phyloP scores from a whole-genome alignment of 2,113 vertebrate genomes.

The Apus apus region DNA sequence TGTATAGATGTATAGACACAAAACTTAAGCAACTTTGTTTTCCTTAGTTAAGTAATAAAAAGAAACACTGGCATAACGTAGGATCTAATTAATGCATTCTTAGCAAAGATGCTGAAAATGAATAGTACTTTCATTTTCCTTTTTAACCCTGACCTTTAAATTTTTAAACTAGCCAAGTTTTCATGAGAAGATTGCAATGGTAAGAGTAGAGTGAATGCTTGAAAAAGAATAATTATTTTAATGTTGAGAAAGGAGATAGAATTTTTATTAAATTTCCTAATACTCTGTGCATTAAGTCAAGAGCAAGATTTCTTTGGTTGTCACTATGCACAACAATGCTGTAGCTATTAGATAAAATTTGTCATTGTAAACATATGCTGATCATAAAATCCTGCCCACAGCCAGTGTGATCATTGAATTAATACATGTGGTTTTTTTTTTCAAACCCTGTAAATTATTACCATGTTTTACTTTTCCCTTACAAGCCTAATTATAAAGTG shows the following conservation, averaged over 20 bases:
- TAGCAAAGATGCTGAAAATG: constrained; percentile 14
- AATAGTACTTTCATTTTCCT: constrained; percentile 15
- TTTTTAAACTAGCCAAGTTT: constrained; percentile 55
- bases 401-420: background rate
- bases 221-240: constrained; percentile 27
- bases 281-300: background rate
- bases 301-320: background rate
- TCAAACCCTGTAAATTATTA: constrained; percentile 26
- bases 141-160: constrained; percentile 41
- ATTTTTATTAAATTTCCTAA: background rate
- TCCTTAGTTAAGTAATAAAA: background rate
- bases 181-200: constrained; percentile 44
- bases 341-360: constrained; percentile 7
- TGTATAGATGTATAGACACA: background rate
- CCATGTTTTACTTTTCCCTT: background rate
- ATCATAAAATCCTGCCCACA: background rate
- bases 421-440: background rate
- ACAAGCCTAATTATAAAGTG: background rate
- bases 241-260: background rate
- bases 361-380: background rate
- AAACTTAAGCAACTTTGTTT: background rate
- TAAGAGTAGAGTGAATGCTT: constrained; percentile 38
- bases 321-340: background rate
- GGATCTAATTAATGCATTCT: constrained; percentile 37
- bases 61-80: background rate